Base-by-base conservation (phyloP, 2,797 vertebrate species). In the Sus cebifrons region DNA sequence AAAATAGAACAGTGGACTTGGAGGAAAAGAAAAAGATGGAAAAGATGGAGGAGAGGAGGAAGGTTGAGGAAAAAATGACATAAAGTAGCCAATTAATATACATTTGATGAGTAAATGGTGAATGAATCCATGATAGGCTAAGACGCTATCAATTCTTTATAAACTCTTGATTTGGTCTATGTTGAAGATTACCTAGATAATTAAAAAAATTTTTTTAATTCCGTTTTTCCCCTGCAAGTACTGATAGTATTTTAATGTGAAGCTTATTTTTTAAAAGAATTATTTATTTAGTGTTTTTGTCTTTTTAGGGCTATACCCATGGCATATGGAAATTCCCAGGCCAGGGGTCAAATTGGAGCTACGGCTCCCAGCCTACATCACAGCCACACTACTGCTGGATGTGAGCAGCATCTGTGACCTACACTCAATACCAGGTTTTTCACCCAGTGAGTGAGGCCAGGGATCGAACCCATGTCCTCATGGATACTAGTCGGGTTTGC, bases 171-270 rank as follows among this genome's bases (percentile, higher is more conserved):
- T 40, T 52, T 94, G 78, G 67, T 10, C 32, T 93, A n/a, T 73
- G 95, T 91, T 60, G 27, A 89, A 89, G 64, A 78, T 20, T 91
- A 20, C 32, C 25, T 70, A 75, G 86, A 91, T 7, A 67, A 49
- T 49, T 49, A 9, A 49, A 49, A 49, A 49, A 49, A 7, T 9
- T 49, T 49, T 49, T 49, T 49, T 49, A 49, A 49, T 49, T 58
- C 23, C 1, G 6, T 18, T 58, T 82, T 5, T 0, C n/a, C 16
- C 40, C 17, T 82, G 17, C 21, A 85, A 75, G 83, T 12, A 27
- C 9, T 60, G 65, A 68, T 15, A 58, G 12, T 25, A 86, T 75
- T 96, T 73, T 73, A 56, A 64, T 62, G 64, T 49, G 77, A 83
- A 74, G 56, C 3, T 64, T 67, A 81, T 27, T 88, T 86, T 86